Base-by-base conservation (phyloP, 2,888 invertebrate genomes). In the Cryptops parisi region DNA sequence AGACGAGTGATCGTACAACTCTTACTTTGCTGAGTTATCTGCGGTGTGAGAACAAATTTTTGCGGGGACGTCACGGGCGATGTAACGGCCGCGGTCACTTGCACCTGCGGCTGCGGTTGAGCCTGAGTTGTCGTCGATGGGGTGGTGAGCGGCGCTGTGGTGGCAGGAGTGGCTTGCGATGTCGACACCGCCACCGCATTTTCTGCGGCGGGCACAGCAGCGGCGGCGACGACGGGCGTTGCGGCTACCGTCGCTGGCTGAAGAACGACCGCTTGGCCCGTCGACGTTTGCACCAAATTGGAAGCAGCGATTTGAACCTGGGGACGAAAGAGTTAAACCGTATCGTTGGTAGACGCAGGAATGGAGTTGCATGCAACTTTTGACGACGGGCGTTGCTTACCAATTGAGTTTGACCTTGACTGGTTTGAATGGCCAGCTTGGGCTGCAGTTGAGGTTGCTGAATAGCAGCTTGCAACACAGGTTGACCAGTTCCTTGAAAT, bases 21-120 rank as follows among this genome's bases (percentile, higher is more conserved):
- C 82, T 79, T 76, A 87, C 90, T 89, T 78, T 91, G 89, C 68
- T 90, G 89, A 62, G 91, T 88, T 66, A 90, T 90, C 70, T 89
- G 88, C 52, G 88, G 85, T 15, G 90, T 90, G 57, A 91, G 77
- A 61, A 88, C 82, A 72, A 90, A 90, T 71, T 85, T 78, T 63
- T 76, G 74, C 39, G 57, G 55, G 5, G 55, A 49, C 21, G 40
- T 52, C 1, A 47, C 46, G 22, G 55, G 68, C 68, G 2, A 23
- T 53, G 57, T 57, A 4, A 58, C 41, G 61, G 60, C 44, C 64
- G 63, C 41, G 63, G 64, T 19, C 68, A 68, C 56, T 68, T 69
- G 15, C 68, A 68, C 6, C 67, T 65, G 15, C 68, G 68, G 58
- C 69, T 68, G 0, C 68, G 66, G 41, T 65, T 67, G 21, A 66